These are phyloP conservation scores for Vanessa atalanta DNA, from an alignment of 1,140 invertebrate genomes.

Conservation along the genomic window DNA sequence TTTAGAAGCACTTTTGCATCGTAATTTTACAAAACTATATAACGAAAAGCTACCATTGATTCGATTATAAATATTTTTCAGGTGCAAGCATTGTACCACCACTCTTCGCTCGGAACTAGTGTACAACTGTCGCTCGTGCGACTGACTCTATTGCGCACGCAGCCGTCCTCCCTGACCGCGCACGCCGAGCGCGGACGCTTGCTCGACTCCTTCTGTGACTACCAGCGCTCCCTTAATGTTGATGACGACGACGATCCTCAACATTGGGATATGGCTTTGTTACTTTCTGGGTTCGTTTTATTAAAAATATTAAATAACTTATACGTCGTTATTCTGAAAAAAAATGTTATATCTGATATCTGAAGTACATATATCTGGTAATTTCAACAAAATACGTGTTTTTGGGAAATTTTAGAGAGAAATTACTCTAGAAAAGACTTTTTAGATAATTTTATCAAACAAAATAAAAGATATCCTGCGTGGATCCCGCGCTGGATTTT, in stretches of 20 bases:
- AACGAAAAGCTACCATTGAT: no score
- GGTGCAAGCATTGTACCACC: conserved; percentile 89
- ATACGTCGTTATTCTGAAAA: not conserved
- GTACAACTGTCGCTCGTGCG: conserved; percentile 87
- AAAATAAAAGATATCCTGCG: no score
- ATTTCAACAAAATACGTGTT: no score
- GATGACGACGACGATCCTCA: conserved; percentile 83
- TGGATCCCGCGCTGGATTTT: no score
- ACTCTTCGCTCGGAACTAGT: conserved; percentile 84
- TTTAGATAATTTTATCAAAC: no score
- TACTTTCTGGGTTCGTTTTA: conserved; percentile 84
- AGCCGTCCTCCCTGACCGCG: conserved; percentile 81
- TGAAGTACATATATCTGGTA: no score
- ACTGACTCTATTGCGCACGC: conserved; percentile 85
- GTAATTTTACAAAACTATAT: no score
- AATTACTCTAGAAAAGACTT: no score
- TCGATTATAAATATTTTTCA: conserved; percentile 29
- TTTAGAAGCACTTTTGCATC: no score
- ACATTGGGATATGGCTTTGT: conserved; percentile 90
- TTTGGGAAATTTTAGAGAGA: no score
- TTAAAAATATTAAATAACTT: no score
- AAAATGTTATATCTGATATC: no score
- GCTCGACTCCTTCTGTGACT: conserved; percentile 88
- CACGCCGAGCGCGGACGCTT: conserved; percentile 85
- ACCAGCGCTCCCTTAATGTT: conserved; percentile 84